Conservation (phyloP, 2,888 invertebrate genomes). For the Aromia moschata region DNA sequence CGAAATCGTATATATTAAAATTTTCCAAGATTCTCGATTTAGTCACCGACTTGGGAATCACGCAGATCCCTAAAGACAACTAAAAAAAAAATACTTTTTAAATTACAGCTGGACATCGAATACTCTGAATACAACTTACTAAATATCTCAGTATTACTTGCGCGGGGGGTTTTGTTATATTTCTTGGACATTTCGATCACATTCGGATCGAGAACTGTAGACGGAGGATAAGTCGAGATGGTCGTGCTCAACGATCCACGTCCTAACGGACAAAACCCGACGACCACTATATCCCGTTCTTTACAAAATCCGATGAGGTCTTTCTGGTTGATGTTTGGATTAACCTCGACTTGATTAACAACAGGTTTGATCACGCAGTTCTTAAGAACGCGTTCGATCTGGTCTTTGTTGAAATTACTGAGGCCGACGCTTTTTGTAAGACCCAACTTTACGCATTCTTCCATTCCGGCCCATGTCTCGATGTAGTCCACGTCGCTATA, state of each 20-base stretch:
- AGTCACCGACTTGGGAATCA: slow-evolving; percentile 86
- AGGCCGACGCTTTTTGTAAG: slow-evolving; percentile 77
- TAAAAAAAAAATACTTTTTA: slow-evolving; percentile 35
- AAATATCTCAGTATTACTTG: slow-evolving; percentile 73
- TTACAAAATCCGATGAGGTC: slow-evolving; percentile 75
- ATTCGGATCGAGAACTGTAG: slow-evolving; percentile 66
- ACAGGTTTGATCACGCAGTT: slow-evolving; percentile 69
- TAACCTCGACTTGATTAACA: slow-evolving; percentile 69
- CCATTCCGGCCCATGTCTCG: slow-evolving; percentile 82
- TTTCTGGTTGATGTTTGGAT: slow-evolving; percentile 77
- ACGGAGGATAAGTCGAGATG: slow-evolving; percentile 63
- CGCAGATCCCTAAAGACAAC: slow-evolving; percentile 59
- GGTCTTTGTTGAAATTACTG: slow-evolving; percentile 80
- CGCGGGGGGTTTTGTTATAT: slow-evolving; percentile 71
- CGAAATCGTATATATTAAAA: slow-evolving; percentile 80
- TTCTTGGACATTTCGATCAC: slow-evolving; percentile 68
- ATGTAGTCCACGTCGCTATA: slow-evolving; percentile 72
- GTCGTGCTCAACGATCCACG: slow-evolving; percentile 64
- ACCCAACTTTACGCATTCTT: slow-evolving; percentile 72
- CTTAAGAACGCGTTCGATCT: slow-evolving; percentile 71
- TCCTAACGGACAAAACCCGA: slow-evolving; percentile 80
- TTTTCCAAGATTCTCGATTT: slow-evolving; percentile 76
- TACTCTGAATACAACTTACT: slow-evolving; percentile 59
- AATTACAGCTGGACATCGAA: not conserved
- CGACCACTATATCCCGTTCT: slow-evolving; percentile 70